These are phyloP conservation scores for Allacma fusca DNA, from an alignment of 2,888 invertebrate species.

Conservation along the genomic window DNA sequence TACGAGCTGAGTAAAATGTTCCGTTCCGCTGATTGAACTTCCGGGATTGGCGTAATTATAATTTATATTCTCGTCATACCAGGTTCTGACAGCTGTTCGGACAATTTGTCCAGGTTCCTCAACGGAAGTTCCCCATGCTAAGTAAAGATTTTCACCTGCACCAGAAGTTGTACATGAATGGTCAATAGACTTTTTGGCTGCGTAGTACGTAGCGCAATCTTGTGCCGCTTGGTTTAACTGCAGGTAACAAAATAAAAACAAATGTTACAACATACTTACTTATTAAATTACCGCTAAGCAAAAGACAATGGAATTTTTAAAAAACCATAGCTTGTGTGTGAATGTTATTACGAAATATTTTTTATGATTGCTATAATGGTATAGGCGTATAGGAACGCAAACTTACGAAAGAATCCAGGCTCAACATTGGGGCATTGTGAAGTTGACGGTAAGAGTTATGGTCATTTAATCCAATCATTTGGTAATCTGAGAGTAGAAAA, in stretches of 20 bases:
- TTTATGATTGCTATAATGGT: too few species aligned
- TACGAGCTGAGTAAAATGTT: not conserved
- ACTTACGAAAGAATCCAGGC: not conserved
- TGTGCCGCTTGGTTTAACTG: not conserved
- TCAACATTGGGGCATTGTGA: slow-evolving; percentile 1
- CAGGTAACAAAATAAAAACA: not conserved
- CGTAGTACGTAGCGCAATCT: slow-evolving; percentile 13
- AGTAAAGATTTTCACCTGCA: slow-evolving; percentile 17
- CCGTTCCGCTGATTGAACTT: not conserved
- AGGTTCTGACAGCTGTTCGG: not conserved
- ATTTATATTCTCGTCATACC: slow-evolving; percentile 10
- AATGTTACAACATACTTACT: not conserved
- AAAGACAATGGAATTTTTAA: too few species aligned
- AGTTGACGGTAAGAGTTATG: not conserved
- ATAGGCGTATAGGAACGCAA: too few species aligned
- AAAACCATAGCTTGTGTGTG: too few species aligned
- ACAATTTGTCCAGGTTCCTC: not conserved
- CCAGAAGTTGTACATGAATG: slow-evolving; percentile 9
- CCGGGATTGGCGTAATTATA: slow-evolving; percentile 6
- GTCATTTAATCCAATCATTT: not conserved
- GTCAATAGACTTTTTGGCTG: not conserved
- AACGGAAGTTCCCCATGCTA: not conserved
- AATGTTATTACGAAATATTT: too few species aligned
- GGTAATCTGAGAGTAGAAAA: not conserved
- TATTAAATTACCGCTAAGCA: too few species aligned